Conservation (phyloP, 2,888 invertebrate genomes). For the Cybosia mesomella region DNA sequence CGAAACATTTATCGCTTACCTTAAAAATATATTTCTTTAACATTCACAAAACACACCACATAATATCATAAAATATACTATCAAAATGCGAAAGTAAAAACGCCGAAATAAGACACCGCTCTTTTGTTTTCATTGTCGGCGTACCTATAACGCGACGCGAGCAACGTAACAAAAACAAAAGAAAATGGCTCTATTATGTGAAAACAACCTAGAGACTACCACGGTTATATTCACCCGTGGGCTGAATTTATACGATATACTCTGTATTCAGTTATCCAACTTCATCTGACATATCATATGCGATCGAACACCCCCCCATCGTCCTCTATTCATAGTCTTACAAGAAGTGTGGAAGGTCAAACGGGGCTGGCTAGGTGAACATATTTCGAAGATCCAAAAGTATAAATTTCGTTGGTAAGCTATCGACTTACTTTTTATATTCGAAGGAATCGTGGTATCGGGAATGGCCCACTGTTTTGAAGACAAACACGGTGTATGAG, state of each 20-base stretch:
- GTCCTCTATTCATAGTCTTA: neutral
- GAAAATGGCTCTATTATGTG: conserved; percentile 87
- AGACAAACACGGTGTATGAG: conserved; percentile 73
- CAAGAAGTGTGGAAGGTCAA: conserved; percentile 50
- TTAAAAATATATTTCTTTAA: conserved; percentile 51
- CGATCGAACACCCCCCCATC: conserved; percentile 28
- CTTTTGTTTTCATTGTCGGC: conserved; percentile 85
- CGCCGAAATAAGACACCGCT: conserved; percentile 80
- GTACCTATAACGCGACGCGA: conserved; percentile 81
- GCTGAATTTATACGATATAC: conserved; percentile 86
- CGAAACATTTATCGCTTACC: conserved; percentile 40
- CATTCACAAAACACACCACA: conserved; percentile 57
- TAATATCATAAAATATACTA: conserved; percentile 65
- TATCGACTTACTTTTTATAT: conserved; percentile 87
- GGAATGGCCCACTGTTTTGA: conserved; percentile 83
- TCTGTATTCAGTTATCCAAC: conserved; percentile 74
- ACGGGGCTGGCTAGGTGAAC: conserved; percentile 64
- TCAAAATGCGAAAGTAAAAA: conserved; percentile 71
- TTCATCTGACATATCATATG: conserved; percentile 59
- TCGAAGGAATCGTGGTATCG: conserved; percentile 77
- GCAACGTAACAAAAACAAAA: conserved; percentile 85
- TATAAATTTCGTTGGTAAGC: conserved; percentile 86
- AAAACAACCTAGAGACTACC: conserved; percentile 85
- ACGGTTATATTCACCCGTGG: conserved; percentile 85
- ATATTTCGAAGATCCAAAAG: conserved; percentile 86